Evolutionary conservation across 2,797 vertebrate species (phyloP).

Genomic region (Alcedo quadribrachys): DNA sequence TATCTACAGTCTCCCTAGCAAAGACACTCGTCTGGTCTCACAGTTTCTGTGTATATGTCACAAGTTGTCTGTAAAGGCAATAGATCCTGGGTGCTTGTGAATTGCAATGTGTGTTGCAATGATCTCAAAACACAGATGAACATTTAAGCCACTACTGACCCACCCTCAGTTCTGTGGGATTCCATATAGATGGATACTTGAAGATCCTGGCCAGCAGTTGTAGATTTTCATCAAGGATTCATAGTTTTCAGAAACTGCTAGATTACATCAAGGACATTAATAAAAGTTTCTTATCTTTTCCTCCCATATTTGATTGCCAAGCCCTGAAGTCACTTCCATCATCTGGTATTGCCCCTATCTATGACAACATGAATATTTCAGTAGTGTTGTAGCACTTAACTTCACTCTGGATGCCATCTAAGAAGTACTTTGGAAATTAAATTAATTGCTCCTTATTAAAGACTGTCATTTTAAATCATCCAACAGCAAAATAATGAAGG

Average conservation of each 20-base stretch:
- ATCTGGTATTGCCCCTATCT: neutral
- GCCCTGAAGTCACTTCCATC: neutral
- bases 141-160: neutral
- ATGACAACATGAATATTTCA: neutral
- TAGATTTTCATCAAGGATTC: neutral
- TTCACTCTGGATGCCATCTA: neutral
- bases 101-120: neutral
- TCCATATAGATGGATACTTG: neutral
- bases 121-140: neutral
- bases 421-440: neutral
- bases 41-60: neutral
- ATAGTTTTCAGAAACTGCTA: neutral
- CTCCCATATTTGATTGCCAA: neutral
- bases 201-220: neutral
- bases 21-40: neutral
- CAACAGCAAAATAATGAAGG: slow-evolving; percentile 30
- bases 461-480: neutral
- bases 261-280: neutral
- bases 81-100: neutral
- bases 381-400: neutral
- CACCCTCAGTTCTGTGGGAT: neutral
- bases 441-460: neutral
- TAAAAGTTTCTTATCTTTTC: neutral
- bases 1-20: neutral
- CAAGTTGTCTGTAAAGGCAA: neutral